Evolutionary conservation across 37 sponge, comb jelly and placozoan genomes (phyloP).

Genomic region (Beroe forskalii): DNA sequence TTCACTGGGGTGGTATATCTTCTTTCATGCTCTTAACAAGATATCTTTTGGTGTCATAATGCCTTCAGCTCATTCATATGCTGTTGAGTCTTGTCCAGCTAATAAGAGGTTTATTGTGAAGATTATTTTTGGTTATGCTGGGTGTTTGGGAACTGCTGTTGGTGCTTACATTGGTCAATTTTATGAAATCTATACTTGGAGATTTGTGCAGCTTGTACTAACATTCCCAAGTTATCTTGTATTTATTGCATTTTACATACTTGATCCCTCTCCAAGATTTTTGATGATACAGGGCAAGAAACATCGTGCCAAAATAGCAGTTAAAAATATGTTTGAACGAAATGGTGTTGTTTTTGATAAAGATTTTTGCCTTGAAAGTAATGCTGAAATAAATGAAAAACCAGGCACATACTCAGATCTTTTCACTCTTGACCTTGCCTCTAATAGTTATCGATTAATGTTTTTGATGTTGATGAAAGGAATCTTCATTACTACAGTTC

Average conservation of each 20-base stretch:
- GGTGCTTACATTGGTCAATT: constrained; percentile 16
- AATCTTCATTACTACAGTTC: background rate
- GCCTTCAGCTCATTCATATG: constrained; percentile 21
- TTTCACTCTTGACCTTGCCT: background rate
- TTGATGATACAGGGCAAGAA: background rate
- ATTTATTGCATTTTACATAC: background rate
- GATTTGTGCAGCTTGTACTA: constrained; percentile 1
- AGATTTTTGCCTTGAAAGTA: background rate
- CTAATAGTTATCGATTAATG: background rate
- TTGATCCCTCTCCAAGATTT: constrained; percentile 11
- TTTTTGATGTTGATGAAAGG: constrained; percentile 35
- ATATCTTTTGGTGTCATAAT: constrained; percentile 29
- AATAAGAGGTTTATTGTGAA: constrained; percentile 9
- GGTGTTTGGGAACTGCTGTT: background rate
- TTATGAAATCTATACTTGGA: constrained; percentile 4
- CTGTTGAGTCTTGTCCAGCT: constrained; percentile 34
- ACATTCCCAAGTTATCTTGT: constrained; percentile 11
- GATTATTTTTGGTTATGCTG: constrained; percentile 15
- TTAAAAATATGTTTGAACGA: background rate
- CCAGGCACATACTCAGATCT: constrained; percentile 26
- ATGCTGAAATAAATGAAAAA: background rate
- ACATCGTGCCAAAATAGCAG: background rate
- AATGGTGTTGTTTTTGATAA: background rate
- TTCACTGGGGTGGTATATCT: background rate
- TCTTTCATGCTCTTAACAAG: constrained; percentile 49